Conservation (phyloP, 2,113 vertebrate genomes). For the Pungitius pungitius region DNA sequence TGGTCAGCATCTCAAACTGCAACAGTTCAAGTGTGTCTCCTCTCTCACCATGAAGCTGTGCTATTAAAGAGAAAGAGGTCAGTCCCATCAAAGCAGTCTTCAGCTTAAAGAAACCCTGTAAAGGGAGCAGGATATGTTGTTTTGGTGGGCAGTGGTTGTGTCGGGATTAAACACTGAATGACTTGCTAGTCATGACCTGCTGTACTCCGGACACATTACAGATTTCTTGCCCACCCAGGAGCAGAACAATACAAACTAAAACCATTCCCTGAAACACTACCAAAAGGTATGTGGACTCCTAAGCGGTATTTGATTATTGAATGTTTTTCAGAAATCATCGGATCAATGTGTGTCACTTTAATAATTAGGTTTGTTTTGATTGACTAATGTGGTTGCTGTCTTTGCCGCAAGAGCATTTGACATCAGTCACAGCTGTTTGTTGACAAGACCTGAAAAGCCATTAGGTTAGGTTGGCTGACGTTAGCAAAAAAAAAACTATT, state of each 20-base stretch:
- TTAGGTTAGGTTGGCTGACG: background rate
- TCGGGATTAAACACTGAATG: background rate
- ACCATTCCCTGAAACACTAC: background rate
- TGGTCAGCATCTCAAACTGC: background rate
- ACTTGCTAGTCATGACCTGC: background rate
- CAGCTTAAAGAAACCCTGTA: background rate
- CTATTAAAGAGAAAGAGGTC: conserved; percentile 5
- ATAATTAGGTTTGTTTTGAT: background rate
- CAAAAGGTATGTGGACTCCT: background rate
- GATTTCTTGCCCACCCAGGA: background rate
- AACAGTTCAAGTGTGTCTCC: background rate
- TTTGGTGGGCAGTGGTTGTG: background rate
- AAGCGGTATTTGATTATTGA: background rate
- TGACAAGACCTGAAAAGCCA: background rate
- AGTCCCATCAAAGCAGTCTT: background rate
- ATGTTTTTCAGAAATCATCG: background rate
- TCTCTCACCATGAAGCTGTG: background rate
- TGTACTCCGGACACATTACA: background rate
- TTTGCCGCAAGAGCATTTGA: background rate
- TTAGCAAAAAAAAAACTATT: too few relatives aligned
- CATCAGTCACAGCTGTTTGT: background rate
- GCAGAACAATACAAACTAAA: background rate
- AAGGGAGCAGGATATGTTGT: background rate
- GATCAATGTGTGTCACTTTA: background rate
- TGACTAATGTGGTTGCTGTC: background rate